These are phyloP conservation scores for Vidua macroura DNA, from an alignment of 2,113 vertebrate species.

Conservation along the genomic window DNA sequence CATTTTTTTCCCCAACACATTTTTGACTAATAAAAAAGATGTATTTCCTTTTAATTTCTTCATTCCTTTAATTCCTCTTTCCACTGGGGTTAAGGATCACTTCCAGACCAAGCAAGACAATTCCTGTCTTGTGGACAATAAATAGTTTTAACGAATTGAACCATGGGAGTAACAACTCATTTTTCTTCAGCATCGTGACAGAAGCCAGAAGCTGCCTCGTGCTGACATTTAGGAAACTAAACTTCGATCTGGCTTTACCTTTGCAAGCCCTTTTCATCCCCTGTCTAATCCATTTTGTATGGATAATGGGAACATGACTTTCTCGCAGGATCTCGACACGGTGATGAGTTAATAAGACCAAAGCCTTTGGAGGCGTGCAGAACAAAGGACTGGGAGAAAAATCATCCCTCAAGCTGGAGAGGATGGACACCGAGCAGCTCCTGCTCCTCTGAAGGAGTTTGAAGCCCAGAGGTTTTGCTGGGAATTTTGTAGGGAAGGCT, in stretches of 20 bases:
- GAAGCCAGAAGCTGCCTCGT: slow-evolving; percentile 27
- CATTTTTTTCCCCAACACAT: background rate
- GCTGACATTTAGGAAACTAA: slow-evolving; percentile 38
- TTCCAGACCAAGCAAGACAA: background rate
- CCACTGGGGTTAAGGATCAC: background rate
- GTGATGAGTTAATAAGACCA: background rate
- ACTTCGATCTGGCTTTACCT: background rate
- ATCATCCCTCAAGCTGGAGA: background rate
- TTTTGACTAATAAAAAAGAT: background rate
- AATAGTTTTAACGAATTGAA: slow-evolving; percentile 23
- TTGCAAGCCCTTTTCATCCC: slow-evolving; percentile 48
- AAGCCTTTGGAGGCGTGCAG: background rate
- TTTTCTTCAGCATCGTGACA: slow-evolving; percentile 33
- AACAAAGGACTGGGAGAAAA: background rate
- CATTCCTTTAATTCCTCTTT: background rate
- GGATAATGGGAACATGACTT: background rate
- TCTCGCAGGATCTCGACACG: background rate
- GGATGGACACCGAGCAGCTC: background rate
- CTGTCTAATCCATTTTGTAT: slow-evolving; percentile 8
- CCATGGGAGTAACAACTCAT: background rate
- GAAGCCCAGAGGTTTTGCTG: background rate
- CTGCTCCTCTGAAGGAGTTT: background rate
- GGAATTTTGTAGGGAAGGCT: background rate
- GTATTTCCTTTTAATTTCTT: background rate
- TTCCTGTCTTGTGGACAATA: background rate